Evolutionary conservation across 2,797 vertebrate genomes (phyloP), one percentile per base, ranked within the genome.

Genomic region (Sphenodon punctatus): DNA sequence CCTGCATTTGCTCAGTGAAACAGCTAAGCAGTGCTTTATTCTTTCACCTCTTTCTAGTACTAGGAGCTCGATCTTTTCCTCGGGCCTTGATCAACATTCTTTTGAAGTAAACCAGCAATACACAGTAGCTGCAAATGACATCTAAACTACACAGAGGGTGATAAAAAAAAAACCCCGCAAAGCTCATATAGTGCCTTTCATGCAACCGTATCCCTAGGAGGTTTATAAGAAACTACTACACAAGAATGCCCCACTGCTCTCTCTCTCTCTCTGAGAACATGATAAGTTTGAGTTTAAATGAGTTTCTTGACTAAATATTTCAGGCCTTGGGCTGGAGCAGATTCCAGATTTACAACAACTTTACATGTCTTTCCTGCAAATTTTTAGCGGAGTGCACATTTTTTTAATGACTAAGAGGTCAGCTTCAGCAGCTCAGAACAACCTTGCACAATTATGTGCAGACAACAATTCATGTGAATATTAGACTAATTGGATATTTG

Each of bases 31-130:
- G 11, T n/a, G 60, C 22, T 84, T 89, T 68, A 64, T 79, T 89
- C 76, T 89, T 89, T 90, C 12, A 8, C 34, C 48, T 88, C 58
- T 78, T 91, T 84, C 78, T 78, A 84, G 25, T 79, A 83, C 41
- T 41, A 32, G 16, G 16, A 83, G 65, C 55, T 88, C 6, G 0
- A 76, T 85, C 61, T 89, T 92, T 80, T 93, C 88, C 84, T 91
- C 70, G 63, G 82, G 75, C 48, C 49, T 92, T 8, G 0, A 89
- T 91, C 80, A 89, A 56, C 76, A 90, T 85, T 77, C 49, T 55
- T 93, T 92, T 92, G 89, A 94, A 93, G 89, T 91, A 83, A 88
- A 85, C 76, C 78, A 78, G 38, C 80, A 80, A 51, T 69, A 78
- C 60, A 87, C 46, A 87, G 61, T 56, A 86, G 73, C 80, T 67